phyloP scores from a whole-genome alignment of 2,797 vertebrate species.

The Buphagus erythrorhynchus region DNA sequence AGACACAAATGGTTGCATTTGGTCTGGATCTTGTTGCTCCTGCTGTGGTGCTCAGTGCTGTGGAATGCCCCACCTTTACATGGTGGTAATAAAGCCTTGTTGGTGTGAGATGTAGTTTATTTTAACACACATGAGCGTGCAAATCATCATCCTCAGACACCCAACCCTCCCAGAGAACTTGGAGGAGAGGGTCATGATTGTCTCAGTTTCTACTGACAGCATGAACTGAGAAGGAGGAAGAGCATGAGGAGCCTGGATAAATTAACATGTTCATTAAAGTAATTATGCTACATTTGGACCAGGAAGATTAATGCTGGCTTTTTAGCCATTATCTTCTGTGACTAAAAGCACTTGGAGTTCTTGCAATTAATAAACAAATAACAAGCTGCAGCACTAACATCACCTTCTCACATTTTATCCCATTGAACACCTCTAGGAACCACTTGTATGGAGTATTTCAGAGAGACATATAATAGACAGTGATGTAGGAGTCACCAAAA shows the following conservation, averaged over 20 bases:
- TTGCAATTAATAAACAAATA: conserved; percentile 25
- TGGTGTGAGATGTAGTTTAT: background rate
- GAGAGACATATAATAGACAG: background rate
- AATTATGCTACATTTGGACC: background rate
- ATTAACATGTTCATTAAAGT: conserved; percentile 5
- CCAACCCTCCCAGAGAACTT: background rate
- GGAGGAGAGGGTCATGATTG: background rate
- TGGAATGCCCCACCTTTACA: background rate
- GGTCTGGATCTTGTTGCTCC: no score
- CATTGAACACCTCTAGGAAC: background rate
- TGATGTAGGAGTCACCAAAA: background rate
- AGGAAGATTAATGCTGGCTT: conserved; percentile 2
- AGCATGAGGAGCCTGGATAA: background rate
- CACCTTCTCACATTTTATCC: background rate
- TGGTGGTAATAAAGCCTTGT: background rate
- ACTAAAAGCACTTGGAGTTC: background rate
- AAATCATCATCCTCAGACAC: background rate
- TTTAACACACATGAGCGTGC: background rate
- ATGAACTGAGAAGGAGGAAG: background rate
- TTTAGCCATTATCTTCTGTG: background rate
- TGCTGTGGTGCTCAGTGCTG: background rate
- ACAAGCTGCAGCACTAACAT: background rate
- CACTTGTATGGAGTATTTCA: background rate
- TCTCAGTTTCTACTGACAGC: background rate
- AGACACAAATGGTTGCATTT: background rate